A percentile compares a stretch with the other conserved stretches of the same genome.
phyloP scores from a whole-genome alignment of 2,113 vertebrate genomes.

The Micronisus gabar region DNA sequence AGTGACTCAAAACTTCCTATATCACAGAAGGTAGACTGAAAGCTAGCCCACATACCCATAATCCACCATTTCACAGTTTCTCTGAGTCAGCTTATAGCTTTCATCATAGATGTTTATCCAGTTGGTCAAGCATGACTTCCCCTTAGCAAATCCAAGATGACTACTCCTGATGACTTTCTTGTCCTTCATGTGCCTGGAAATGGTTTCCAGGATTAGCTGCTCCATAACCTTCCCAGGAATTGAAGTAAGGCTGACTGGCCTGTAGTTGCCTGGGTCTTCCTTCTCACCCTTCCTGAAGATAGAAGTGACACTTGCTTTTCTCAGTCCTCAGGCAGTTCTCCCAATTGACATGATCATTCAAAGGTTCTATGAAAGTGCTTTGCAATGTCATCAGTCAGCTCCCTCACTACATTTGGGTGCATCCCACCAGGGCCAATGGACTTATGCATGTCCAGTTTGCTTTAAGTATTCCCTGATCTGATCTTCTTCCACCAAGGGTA shows the following conservation, averaged over 20 bases:
- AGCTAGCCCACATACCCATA: not conserved
- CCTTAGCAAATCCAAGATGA: not conserved
- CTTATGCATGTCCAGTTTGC: not conserved
- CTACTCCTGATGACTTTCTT: not conserved
- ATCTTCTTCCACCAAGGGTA: not conserved
- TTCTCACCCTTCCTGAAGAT: not conserved
- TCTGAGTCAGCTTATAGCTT: not conserved
- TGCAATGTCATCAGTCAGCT: not conserved
- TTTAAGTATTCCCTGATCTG: not conserved
- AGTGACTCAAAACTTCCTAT: not conserved
- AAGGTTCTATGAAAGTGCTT: not conserved
- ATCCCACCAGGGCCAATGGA: not conserved
- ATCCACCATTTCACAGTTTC: not conserved
- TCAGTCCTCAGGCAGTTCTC: not conserved
- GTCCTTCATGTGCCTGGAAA: not conserved
- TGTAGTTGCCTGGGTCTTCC: not conserved
- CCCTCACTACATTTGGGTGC: not conserved
- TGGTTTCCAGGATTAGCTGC: not conserved
- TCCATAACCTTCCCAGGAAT: not conserved
- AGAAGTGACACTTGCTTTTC: not conserved
- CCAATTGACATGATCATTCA: not conserved
- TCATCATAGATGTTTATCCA: not conserved
- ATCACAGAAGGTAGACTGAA: not conserved
- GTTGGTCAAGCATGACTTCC: not conserved
- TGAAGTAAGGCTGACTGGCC: not conserved